A percentile compares a stretch with the other conserved stretches of the same genome.
These are phyloP conservation scores for Protomyctophum bolini DNA, from an alignment of 2,113 vertebrate genomes.

Conservation along the genomic window DNA sequence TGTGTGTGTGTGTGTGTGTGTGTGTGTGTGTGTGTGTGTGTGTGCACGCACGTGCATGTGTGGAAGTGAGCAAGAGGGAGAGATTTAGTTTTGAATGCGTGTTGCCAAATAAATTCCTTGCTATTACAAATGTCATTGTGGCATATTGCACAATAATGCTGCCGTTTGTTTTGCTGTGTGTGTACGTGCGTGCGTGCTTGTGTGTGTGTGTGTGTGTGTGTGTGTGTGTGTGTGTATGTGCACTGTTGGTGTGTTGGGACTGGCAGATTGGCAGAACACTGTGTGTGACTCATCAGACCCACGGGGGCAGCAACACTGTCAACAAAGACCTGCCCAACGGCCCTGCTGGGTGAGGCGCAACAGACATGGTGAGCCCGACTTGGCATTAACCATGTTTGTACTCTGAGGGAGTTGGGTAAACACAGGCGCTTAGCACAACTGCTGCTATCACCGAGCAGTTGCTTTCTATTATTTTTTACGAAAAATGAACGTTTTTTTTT, in stretches of 20 bases:
- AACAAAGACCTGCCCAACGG: conserved; percentile 45
- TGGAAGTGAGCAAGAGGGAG: background rate
- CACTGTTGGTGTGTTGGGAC: conserved; percentile 39
- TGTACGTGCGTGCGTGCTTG: background rate
- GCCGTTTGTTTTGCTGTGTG: conserved; percentile 6
- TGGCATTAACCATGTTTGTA: conserved; percentile 46
- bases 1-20: background rate
- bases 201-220: background rate
- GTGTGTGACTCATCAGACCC: conserved; percentile 58
- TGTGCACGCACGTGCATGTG: background rate
- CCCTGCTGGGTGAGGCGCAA: conserved; percentile 51
- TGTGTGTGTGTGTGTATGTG: conserved; percentile 21
- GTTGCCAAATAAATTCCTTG: conserved; percentile 6
- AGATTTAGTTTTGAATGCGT: background rate
- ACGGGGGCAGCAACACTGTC: conserved; percentile 51
- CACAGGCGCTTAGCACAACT: conserved; percentile 34
- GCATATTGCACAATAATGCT: conserved; percentile 41
- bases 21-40: no score
- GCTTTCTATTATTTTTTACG: no score
- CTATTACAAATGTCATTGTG: background rate
- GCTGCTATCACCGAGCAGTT: background rate
- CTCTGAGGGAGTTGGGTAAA: conserved; percentile 40
- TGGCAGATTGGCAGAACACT: conserved; percentile 43
- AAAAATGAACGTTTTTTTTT: no score
- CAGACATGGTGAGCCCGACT: conserved; percentile 15